Evolutionary conservation across 2,888 invertebrate genomes (phyloP).

Genomic region (Spisula solida): DNA sequence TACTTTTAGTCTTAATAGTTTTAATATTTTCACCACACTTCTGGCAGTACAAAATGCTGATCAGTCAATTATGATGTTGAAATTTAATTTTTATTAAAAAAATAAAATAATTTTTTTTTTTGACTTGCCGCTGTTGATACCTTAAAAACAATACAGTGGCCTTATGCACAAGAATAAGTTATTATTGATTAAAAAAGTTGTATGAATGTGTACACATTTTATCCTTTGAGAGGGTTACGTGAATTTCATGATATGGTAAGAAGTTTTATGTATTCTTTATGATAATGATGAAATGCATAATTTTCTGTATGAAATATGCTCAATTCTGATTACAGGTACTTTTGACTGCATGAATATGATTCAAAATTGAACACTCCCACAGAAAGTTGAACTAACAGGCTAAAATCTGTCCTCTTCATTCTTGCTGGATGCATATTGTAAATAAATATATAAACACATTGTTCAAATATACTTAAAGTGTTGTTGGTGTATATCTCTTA

Average conservation of each 20-base stretch:
- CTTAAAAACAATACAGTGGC: too few species aligned
- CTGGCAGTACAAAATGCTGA: too few species aligned
- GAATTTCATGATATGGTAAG: background rate
- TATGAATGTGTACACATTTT: background rate
- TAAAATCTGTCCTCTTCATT: background rate
- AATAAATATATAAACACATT: background rate
- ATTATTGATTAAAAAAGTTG: background rate
- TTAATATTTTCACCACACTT: too few species aligned
- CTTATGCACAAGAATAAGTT: too few species aligned
- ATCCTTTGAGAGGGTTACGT: background rate
- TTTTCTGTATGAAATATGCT: background rate
- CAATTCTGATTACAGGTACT: constrained; percentile 16
- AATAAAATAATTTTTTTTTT: too few species aligned
- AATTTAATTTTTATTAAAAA: too few species aligned
- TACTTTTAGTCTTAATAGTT: too few species aligned
- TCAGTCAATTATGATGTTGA: too few species aligned
- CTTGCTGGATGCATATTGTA: background rate
- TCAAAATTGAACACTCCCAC: background rate
- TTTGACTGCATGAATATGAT: constrained; percentile 4
- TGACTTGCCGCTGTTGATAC: too few species aligned
- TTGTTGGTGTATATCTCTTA: background rate
- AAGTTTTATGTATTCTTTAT: background rate
- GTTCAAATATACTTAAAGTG: background rate
- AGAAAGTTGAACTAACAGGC: background rate
- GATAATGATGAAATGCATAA: background rate